phyloP scores from a whole-genome alignment of 2,888 invertebrate genomes.

The Xestia rhomboidea region DNA sequence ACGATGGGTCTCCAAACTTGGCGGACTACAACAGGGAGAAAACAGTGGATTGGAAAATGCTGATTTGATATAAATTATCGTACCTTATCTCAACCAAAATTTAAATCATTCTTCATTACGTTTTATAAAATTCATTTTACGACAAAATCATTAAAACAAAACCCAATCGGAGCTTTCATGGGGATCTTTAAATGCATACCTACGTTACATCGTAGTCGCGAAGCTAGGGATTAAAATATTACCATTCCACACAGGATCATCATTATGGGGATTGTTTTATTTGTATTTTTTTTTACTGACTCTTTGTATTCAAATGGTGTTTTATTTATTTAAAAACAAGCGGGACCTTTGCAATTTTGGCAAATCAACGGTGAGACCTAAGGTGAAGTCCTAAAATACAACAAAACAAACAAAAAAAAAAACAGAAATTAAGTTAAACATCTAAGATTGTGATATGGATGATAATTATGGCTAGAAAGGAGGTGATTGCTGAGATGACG shows the following conservation, averaged over 20 bases:
- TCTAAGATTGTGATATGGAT: not conserved
- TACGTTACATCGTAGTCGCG: not conserved
- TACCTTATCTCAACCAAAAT: no score
- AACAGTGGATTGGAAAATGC: not conserved
- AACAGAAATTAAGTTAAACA: not conserved
- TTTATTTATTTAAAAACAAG: not conserved
- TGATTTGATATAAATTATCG: no score
- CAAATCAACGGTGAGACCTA: not conserved
- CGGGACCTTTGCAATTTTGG: not conserved
- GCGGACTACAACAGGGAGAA: not conserved
- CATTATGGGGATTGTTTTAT: conserved; percentile 39
- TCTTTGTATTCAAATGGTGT: not conserved
- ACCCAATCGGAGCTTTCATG: conserved; percentile 20
- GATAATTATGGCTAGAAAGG: no score
- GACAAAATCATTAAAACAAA: not conserved
- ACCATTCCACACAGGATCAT: conserved; percentile 51
- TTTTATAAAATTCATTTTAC: no score
- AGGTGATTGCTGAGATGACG: no score
- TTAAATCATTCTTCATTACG: no score
- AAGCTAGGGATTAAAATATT: conserved; percentile 58
- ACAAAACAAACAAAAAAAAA: not conserved
- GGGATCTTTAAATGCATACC: conserved; percentile 27
- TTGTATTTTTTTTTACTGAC: conserved; percentile 10
- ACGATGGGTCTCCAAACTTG: not conserved
- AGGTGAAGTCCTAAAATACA: not conserved